phyloP scores from a whole-genome alignment of 2,113 vertebrate species.

The Serilophus lunatus region DNA sequence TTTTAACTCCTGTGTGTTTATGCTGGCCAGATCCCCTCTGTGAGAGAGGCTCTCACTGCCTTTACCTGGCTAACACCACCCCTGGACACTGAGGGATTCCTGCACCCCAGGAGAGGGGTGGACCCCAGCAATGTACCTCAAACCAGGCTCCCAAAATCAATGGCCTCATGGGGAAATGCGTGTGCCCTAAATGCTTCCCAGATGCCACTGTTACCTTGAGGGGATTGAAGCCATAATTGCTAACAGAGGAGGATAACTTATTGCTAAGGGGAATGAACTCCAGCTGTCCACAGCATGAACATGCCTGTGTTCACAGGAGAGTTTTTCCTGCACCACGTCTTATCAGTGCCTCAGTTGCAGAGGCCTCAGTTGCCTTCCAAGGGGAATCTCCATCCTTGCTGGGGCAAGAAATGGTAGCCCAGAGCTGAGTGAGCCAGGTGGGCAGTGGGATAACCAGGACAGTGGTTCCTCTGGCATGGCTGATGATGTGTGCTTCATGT shows the following conservation, averaged over 20 bases:
- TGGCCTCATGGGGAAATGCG: background rate
- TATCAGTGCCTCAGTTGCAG: background rate
- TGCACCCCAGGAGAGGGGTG: background rate
- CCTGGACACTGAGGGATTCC: accelerated
- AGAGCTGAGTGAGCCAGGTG: accelerated
- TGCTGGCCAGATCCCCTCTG: background rate
- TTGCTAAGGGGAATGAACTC: background rate
- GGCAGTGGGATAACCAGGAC: background rate
- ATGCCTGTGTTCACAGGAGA: background rate
- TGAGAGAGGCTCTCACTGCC: background rate
- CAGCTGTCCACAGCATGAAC: background rate
- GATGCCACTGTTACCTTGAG: background rate
- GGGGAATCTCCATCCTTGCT: background rate
- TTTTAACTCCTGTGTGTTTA: background rate
- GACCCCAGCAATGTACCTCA: background rate
- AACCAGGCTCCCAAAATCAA: background rate
- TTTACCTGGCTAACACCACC: background rate
- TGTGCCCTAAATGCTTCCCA: background rate
- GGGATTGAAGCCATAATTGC: background rate
- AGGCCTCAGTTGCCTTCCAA: background rate
- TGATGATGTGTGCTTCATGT: background rate
- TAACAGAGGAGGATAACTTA: background rate
- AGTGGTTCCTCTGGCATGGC: accelerated
- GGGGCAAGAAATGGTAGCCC: background rate
- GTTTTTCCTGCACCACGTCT: background rate